A percentile compares a stretch with the other conserved stretches of the same genome.
phyloP scores from a whole-genome alignment of 1,140 invertebrate genomes.

The Lasioglossum albipes region DNA sequence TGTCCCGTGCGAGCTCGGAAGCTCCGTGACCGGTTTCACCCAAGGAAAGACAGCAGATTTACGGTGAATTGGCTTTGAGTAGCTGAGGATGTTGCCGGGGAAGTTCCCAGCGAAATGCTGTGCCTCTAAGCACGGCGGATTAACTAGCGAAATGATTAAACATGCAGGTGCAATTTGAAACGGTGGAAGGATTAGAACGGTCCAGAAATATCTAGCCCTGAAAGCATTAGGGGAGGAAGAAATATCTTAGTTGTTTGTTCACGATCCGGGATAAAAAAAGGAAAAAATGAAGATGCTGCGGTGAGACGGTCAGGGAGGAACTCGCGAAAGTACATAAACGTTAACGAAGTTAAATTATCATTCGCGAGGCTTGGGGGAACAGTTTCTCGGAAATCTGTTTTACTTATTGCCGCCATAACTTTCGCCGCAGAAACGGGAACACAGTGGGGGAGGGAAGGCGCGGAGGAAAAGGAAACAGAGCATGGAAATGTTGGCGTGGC shows the following conservation, averaged over 20 bases:
- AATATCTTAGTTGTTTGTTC: background rate
- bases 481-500: slow-evolving; percentile 11
- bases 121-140: too few relatives aligned
- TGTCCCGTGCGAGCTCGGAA: too few relatives aligned
- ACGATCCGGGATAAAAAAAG: background rate
- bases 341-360: slow-evolving; percentile 20
- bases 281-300: background rate
- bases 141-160: too few relatives aligned
- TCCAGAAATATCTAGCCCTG: too few relatives aligned
- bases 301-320: background rate
- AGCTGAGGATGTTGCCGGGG: too few relatives aligned
- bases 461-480: slow-evolving; percentile 16
- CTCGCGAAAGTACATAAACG: background rate
- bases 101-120: too few relatives aligned
- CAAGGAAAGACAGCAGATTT: background rate
- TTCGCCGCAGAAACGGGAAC: background rate
- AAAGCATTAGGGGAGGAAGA: too few relatives aligned
- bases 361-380: background rate
- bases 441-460: too few relatives aligned
- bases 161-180: too few relatives aligned
- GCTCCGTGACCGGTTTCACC: too few relatives aligned
- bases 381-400: slow-evolving; percentile 7
- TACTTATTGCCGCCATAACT: slow-evolving; percentile 23
- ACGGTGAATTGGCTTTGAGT: background rate
- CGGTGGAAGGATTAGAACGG: too few relatives aligned